Percentiles rank a stretch among this genome's conserved stretches.
phyloP scores from a whole-genome alignment of 2,797 vertebrate genomes.

The Myotis findleyi region DNA sequence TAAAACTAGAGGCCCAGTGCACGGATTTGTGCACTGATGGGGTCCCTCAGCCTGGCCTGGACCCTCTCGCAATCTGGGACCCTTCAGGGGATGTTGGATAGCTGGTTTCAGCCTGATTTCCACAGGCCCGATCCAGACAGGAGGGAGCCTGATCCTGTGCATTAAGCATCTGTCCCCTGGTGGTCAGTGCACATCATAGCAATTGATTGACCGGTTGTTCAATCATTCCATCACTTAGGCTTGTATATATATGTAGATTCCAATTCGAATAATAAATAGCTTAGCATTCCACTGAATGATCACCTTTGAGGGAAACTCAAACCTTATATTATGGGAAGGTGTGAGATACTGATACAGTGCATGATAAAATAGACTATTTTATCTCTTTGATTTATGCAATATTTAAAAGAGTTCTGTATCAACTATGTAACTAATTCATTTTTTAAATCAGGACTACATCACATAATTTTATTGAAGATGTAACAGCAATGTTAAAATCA shows the following conservation, averaged over 20 bases:
- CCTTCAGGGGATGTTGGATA: too few relatives aligned
- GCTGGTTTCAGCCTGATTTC: too few relatives aligned
- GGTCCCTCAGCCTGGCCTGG: too few relatives aligned
- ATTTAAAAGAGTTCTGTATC: background rate
- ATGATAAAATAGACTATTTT: constrained; percentile 14
- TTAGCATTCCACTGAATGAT: background rate
- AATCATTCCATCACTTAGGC: too few relatives aligned
- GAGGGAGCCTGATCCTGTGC: too few relatives aligned
- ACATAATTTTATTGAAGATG: constrained; percentile 84
- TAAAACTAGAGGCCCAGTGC: too few relatives aligned
- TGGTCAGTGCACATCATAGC: too few relatives aligned
- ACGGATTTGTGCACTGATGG: too few relatives aligned
- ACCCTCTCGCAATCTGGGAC: too few relatives aligned
- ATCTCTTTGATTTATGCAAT: background rate
- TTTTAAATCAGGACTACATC: constrained; percentile 76
- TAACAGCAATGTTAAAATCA: constrained; percentile 86
- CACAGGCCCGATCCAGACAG: too few relatives aligned
- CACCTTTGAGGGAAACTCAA: constrained; percentile 26
- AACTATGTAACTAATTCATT: background rate
- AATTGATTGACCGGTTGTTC: too few relatives aligned
- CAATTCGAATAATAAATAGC: background rate
- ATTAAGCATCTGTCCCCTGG: too few relatives aligned
- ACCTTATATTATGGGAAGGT: background rate
- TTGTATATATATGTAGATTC: background rate
- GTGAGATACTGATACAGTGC: background rate